Base-by-base conservation (phyloP, 1,140 invertebrate species). In the Dreissena polymorpha region DNA sequence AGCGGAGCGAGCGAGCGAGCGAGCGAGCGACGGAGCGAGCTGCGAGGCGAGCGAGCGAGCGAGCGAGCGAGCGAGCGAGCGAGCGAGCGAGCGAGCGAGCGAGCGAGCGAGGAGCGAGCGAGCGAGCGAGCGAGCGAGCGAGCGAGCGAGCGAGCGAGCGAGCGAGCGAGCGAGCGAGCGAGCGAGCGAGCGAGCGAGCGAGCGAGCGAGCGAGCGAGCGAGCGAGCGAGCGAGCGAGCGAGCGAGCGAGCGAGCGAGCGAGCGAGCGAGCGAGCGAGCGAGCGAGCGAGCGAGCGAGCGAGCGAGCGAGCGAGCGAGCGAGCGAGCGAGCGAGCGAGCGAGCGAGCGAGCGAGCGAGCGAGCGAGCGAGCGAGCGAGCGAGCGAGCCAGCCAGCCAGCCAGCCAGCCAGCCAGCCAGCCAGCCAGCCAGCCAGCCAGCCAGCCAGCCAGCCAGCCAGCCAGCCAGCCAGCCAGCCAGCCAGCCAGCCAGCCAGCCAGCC, bases 321-420 rank as follows among this genome's bases (percentile, higher is more conserved):
- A 55, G 12, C 53, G 12, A 55, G 12, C 53, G 12, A 55, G 12
- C 53, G 12, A 55, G 53, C 53, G 12, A 55, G 53, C 53, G 12
- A 55, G 53, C 53, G 12, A 55, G 53, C 53, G 12, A 55, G 53
- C 53, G 12, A 55, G 53, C 53, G 12, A 55, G 53, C 53, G 12
- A 55, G 53, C 53, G 12, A 55, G 53, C 53, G 12, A 55, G 53
- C 53, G 12, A 55, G 53, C 53, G 12, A 55, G 53, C 53, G 12
- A 55, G 53, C 53, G 12, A 55, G 53, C 53, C 53, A 55, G 53
- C 53, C 53, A 55, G 53, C 53, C 53, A 55, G 53, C 53, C 53
- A 55, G 53, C 53, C 53, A 55, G 53, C 53, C 53, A 55, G 53
- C 53, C 53, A 55, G 53, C 53, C 53, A 55, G 53, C 53, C 53